A percentile compares a stretch with the other conserved stretches of the same genome.
These are phyloP conservation scores for Polyodon spathula DNA, from an alignment of 2,113 vertebrate genomes.

Conservation along the genomic window DNA sequence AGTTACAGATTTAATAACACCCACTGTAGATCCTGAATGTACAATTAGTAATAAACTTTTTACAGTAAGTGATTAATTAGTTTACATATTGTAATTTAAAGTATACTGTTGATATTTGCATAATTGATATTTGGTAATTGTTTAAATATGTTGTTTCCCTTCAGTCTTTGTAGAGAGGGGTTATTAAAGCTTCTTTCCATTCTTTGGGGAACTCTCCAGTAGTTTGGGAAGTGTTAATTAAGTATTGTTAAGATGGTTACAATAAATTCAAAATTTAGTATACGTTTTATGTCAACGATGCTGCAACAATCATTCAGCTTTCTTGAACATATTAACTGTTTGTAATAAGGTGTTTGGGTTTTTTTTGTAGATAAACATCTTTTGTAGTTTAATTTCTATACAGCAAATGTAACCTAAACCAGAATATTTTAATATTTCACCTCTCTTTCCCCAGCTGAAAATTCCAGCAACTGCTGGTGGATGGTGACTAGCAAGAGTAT, in stretches of 20 bases:
- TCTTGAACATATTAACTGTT: no score
- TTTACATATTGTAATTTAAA: constrained; percentile 33
- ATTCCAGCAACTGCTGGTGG: no score
- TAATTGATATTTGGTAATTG: constrained; percentile 52
- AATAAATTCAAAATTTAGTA: constrained; percentile 26
- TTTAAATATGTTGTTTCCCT: constrained; percentile 43
- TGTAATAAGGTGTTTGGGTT: no score
- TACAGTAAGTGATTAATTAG: neutral
- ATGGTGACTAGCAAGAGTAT: no score
- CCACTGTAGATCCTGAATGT: no score
- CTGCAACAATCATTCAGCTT: constrained; percentile 3
- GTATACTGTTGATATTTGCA: constrained; percentile 26
- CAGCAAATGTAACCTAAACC: no score
- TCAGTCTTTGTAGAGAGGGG: constrained; percentile 20
- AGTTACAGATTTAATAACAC: no score
- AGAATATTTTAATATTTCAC: no score
- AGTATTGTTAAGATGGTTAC: constrained; percentile 31
- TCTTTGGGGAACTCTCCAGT: constrained; percentile 43
- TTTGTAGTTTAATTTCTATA: no score
- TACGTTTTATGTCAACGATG: constrained; percentile 21
- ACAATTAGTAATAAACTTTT: no score
- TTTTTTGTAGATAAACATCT: no score
- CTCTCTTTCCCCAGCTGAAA: no score
- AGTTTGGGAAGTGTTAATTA: constrained; percentile 47
- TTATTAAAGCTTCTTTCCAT: constrained; percentile 46